A percentile compares a stretch with the other conserved stretches of the same genome.
Evolutionary conservation across 2,113 vertebrate species (phyloP).

Genomic region (Elgaria multicarinata): DNA sequence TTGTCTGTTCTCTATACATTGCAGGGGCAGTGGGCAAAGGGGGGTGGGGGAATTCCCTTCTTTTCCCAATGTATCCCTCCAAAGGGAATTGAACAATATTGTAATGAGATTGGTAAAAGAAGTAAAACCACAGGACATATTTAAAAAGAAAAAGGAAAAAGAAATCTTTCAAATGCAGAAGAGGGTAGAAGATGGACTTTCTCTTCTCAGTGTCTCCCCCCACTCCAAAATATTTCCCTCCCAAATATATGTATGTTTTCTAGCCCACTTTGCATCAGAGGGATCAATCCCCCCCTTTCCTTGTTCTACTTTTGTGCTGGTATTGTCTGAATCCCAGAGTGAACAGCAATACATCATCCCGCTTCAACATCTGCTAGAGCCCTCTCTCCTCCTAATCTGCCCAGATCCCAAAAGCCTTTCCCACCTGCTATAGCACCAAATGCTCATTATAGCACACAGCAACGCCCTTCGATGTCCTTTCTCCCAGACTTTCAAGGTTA

Average conservation of each 20-base stretch:
- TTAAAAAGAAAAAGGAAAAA: too few species aligned
- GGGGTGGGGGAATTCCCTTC: neutral
- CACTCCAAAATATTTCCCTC: slow-evolving; percentile 65
- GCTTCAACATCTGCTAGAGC: slow-evolving; percentile 86
- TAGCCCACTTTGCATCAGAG: slow-evolving; percentile 75
- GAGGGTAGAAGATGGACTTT: slow-evolving; percentile 56
- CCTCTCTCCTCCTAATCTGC: slow-evolving; percentile 83
- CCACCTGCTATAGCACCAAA: slow-evolving; percentile 84
- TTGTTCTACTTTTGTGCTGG: slow-evolving; percentile 78
- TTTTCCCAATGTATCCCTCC: slow-evolving; percentile 13
- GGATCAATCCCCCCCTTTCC: slow-evolving; percentile 76
- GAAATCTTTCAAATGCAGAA: slow-evolving; percentile 49
- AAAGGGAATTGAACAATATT: slow-evolving; percentile 32
- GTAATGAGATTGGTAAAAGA: slow-evolving; percentile 54
- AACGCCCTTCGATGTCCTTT: slow-evolving; percentile 81
- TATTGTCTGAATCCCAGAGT: slow-evolving; percentile 86
- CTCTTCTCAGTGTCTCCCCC: slow-evolving; percentile 41
- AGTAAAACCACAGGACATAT: slow-evolving; percentile 53
- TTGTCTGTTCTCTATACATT: neutral
- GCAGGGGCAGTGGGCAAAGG: neutral
- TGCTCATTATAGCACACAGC: slow-evolving; percentile 83
- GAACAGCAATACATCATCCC: slow-evolving; percentile 84
- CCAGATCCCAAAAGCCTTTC: slow-evolving; percentile 85
- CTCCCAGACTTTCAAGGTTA: slow-evolving; percentile 82
- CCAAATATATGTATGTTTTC: slow-evolving; percentile 69